Conservation (phyloP, 1,140 invertebrate species). For the Psilanteris sp. region DNA sequence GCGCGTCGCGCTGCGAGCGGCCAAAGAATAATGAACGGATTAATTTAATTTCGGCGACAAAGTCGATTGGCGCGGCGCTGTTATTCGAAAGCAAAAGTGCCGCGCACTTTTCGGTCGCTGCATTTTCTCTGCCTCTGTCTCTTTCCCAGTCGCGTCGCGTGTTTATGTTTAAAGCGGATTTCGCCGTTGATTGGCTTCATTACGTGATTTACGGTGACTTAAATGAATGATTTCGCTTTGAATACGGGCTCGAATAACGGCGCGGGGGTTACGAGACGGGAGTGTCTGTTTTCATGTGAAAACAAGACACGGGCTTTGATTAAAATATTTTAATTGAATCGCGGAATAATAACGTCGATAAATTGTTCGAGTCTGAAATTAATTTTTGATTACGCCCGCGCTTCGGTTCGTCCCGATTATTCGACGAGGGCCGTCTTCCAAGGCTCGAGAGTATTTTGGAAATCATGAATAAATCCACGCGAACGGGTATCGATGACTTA, state of each 20-base stretch:
- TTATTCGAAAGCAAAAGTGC: conserved; percentile 3
- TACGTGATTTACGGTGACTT: conserved; percentile 37
- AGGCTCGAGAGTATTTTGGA: conserved; percentile 1
- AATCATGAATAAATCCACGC: conserved; percentile 17
- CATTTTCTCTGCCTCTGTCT: background rate
- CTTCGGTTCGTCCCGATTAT: background rate
- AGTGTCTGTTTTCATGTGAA: conserved; percentile 51
- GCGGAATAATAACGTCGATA: conserved; percentile 58
- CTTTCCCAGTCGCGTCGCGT: conserved; percentile 1
- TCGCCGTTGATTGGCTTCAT: conserved; percentile 41
- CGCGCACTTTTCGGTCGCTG: background rate
- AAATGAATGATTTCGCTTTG: conserved; percentile 38
- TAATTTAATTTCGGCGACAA: conserved; percentile 34
- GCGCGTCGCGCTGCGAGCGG: conserved; percentile 14
- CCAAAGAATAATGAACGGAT: conserved; percentile 48
- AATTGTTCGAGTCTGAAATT: conserved; percentile 53
- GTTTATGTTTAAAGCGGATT: conserved; percentile 33
- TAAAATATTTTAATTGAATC: conserved; percentile 59
- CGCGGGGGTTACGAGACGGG: conserved; percentile 14
- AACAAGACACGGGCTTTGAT: conserved; percentile 49
- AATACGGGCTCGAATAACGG: conserved; percentile 23
- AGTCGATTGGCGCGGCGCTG: conserved; percentile 12
- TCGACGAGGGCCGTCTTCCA: background rate
- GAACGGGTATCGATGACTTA: conserved; percentile 19
- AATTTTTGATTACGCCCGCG: conserved; percentile 45